Base-by-base conservation (phyloP, 1,140 invertebrate species). In the Theocolax elegans region DNA sequence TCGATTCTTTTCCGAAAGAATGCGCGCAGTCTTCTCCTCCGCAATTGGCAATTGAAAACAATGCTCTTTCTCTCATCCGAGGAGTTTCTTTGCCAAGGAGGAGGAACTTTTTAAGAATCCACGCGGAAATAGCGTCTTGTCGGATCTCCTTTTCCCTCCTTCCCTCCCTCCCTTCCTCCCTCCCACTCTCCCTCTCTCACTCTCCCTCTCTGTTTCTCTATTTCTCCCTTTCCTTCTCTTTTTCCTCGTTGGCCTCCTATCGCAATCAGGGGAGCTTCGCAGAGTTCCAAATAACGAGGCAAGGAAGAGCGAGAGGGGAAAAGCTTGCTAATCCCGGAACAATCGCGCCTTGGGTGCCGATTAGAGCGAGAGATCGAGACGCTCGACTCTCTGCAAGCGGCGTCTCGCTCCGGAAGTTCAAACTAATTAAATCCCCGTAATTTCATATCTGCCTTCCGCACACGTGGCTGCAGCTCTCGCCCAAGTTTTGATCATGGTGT, bases 371-470 rank as follows among this genome's bases (percentile, higher is more conserved):
- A 76, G 72, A 77, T 76, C 74, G 74, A 67, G 67, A 63, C 46
- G 7, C 76, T 76, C 74, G 74, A 67, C 65, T 58, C 46, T 1
- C 8, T 17, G 42, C 17, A 12, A 3, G 64, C 65, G 66, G 67
- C 63, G 62, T 48, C 42, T 67, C 40, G n/a, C 31, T 71, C 67
- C 59, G 59, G 74, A 78, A 82, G 76, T 82, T 82, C 74, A 73
- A 76, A 81, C 79, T 83, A 83, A 83, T 83, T 82, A 81, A 83
- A 82, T 82, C 80, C 79, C 75, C 75, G 77, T 82, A 49, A 63
- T 63, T 49, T 63, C 60, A 63, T 63, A 48, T 63, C 60, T 81
- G 74, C 77, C 75, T 83, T 82, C 75, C 76, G 79, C 80, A 83
- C 76, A 80, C 79, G 76, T 79, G 77, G 75, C 76, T 78, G 27